Conservation (phyloP, 2,888 invertebrate genomes). For the Odontomyia ornata region DNA sequence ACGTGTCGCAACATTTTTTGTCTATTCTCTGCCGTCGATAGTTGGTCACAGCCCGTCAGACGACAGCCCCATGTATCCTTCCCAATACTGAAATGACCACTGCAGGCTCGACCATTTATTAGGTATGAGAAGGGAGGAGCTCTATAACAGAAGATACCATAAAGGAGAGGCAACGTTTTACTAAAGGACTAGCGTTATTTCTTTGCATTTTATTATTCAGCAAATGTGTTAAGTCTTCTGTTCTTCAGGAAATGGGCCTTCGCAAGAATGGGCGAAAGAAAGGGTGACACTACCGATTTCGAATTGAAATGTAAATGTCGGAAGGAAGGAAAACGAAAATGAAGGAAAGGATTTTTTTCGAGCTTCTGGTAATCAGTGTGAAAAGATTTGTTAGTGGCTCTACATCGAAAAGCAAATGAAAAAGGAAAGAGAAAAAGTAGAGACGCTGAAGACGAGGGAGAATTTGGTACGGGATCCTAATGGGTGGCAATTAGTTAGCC, state of each 20-base stretch:
- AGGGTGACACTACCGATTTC: slow-evolving; percentile 16
- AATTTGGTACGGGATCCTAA: neutral
- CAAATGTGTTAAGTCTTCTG: slow-evolving; percentile 37
- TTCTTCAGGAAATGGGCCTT: neutral
- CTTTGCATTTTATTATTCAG: slow-evolving; percentile 40
- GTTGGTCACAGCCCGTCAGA: neutral
- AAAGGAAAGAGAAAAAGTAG: neutral
- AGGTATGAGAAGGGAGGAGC: neutral
- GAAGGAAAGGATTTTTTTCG: slow-evolving; percentile 27
- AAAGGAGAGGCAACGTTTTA: slow-evolving; percentile 4
- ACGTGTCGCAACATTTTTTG: slow-evolving; percentile 31
- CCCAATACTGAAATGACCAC: neutral
- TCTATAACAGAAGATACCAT: slow-evolving; percentile 1
- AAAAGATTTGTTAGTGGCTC: slow-evolving; percentile 18
- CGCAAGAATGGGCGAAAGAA: neutral
- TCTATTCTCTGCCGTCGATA: neutral
- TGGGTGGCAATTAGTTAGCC: slow-evolving; percentile 43
- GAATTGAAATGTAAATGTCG: slow-evolving; percentile 43
- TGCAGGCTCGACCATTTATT: slow-evolving; percentile 5
- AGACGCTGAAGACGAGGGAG: neutral
- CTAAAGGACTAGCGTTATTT: slow-evolving; percentile 9
- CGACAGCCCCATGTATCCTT: neutral
- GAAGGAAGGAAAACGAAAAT: slow-evolving; percentile 24
- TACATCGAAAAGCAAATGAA: neutral
- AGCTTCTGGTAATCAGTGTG: slow-evolving; percentile 31